A percentile compares a stretch with the other conserved stretches of the same genome.
phyloP scores from a whole-genome alignment of 92 coral and sea anemone species.

The Palythoa caribaeorum region DNA sequence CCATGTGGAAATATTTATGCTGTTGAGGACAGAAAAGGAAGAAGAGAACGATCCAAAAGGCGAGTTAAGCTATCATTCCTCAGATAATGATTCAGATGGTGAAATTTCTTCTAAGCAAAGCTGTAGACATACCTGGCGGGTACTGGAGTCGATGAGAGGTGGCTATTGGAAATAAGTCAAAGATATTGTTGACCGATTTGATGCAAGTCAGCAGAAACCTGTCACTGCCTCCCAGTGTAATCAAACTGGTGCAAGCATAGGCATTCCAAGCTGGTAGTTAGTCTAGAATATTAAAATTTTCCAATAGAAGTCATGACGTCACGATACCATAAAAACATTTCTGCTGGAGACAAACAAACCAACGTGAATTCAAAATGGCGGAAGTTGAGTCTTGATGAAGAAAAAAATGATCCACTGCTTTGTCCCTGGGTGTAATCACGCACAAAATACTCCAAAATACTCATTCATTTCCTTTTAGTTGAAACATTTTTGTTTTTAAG shows the following conservation, averaged over 20 bases:
- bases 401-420: background rate
- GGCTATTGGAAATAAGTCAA: constrained; percentile 25
- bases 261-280: too few species aligned
- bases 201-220: constrained; percentile 28
- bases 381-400: too few species aligned
- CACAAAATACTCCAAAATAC: background rate
- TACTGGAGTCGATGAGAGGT: background rate
- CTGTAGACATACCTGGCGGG: background rate
- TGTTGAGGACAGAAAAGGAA: too few species aligned
- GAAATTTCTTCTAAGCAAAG: background rate
- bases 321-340: too few species aligned
- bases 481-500: too few species aligned
- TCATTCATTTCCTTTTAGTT: too few species aligned
- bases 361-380: too few species aligned
- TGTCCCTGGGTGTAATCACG: background rate
- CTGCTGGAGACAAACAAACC: too few species aligned
- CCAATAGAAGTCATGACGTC: too few species aligned
- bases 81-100: constrained; percentile 3
- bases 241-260: constrained; percentile 37
- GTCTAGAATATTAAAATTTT: too few species aligned
- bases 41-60: too few species aligned
- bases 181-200: constrained; percentile 29
- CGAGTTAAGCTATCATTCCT: background rate
- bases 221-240: constrained; percentile 39
- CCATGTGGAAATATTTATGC: constrained; percentile 6